Conservation (phyloP, 2,113 vertebrate species). For the Azemiops feae region DNA sequence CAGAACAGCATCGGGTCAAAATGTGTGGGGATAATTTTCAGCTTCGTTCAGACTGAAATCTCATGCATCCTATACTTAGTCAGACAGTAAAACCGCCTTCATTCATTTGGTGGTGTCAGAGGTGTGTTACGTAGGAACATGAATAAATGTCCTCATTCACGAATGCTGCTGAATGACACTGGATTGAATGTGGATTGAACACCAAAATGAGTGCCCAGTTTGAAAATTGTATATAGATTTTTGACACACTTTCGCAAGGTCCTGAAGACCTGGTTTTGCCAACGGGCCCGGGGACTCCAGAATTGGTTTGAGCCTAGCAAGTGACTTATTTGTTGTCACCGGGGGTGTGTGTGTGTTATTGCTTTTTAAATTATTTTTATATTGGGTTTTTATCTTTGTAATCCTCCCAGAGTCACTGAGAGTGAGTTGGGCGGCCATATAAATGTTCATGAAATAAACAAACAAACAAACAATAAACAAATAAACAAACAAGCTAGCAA, state of each 20-base stretch:
- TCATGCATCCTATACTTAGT: neutral
- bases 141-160: too few relatives aligned
- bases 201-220: too few relatives aligned
- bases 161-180: too few relatives aligned
- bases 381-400: neutral
- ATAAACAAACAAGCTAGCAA: too few relatives aligned
- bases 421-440: neutral
- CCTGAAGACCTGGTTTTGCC: neutral
- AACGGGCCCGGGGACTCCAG: neutral
- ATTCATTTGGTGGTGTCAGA: neutral
- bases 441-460: neutral
- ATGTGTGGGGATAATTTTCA: neutral
- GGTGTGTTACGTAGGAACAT: neutral
- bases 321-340: neutral
- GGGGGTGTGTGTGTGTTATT: neutral
- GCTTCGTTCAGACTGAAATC: neutral
- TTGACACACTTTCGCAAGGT: too few relatives aligned
- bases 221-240: too few relatives aligned
- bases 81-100: neutral
- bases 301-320: neutral
- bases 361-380: neutral
- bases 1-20: conserved; percentile 28
- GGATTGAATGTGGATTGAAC: too few relatives aligned
- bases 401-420: neutral
- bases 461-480: neutral